Percentiles rank a stretch among this genome's conserved stretches.
phyloP scores from a whole-genome alignment of 2,113 vertebrate genomes.

The Trichechus manatus region DNA sequence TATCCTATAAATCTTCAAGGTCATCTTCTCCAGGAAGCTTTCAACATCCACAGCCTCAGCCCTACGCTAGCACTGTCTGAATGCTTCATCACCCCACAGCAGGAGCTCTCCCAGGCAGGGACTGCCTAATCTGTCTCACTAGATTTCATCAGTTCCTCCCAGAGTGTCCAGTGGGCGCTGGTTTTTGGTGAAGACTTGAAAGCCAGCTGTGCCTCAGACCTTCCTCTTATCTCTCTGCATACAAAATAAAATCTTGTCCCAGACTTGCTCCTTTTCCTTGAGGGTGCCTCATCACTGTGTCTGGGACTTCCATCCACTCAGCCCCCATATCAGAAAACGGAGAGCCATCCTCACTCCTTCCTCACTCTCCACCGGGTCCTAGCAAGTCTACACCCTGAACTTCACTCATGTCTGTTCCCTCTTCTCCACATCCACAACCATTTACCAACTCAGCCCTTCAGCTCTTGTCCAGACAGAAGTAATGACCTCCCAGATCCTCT shows the following conservation, averaged over 20 bases:
- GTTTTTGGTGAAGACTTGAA: background rate
- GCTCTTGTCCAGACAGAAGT: constrained; percentile 18
- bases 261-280: background rate
- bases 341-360: background rate
- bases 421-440: background rate
- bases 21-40: constrained; percentile 28
- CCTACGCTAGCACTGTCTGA: constrained; percentile 9
- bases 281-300: background rate
- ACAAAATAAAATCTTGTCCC: background rate
- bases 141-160: background rate
- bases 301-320: background rate
- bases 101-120: background rate
- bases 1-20: constrained; percentile 32
- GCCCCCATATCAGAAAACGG: background rate
- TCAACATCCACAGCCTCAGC: background rate
- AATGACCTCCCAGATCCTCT: background rate
- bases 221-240: constrained; percentile 27
- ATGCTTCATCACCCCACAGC: background rate
- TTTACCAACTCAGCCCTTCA: constrained; percentile 7
- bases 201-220: constrained; percentile 12
- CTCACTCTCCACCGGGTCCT: background rate
- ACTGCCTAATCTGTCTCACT: background rate
- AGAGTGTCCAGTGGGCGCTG: background rate
- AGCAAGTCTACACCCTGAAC: background rate
- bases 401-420: background rate